Evolutionary conservation across 2,113 vertebrate genomes (phyloP).

Genomic region (Propithecus coquereli): DNA sequence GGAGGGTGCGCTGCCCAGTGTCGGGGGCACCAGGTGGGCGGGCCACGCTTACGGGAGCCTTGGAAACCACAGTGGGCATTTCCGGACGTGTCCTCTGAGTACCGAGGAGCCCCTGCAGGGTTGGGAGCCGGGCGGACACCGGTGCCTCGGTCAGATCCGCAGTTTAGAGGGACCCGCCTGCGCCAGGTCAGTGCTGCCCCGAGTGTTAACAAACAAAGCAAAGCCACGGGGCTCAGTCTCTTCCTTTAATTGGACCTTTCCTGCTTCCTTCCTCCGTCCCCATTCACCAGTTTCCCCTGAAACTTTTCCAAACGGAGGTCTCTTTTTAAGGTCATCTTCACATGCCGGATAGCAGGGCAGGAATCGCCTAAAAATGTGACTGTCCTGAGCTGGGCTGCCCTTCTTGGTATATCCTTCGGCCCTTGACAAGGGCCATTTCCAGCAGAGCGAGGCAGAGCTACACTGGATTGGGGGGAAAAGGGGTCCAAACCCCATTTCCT

Average conservation of each 20-base stretch:
- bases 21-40: neutral
- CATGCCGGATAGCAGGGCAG: neutral
- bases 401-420: neutral
- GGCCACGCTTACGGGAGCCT: neutral
- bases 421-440: neutral
- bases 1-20: neutral
- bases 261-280: neutral
- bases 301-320: neutral
- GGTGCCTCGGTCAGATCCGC: neutral
- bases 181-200: neutral
- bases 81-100: neutral
- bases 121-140: neutral
- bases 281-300: slow-evolving; percentile 24
- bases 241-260: slow-evolving; percentile 20
- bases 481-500: neutral
- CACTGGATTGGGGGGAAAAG: neutral
- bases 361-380: neutral
- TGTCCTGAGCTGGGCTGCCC: neutral
- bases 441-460: neutral
- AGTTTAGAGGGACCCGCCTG: neutral
- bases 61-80: neutral
- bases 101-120: neutral
- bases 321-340: slow-evolving; percentile 23
- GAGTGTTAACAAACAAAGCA: slow-evolving; percentile 17
- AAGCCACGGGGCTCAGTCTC: neutral